Conservation (phyloP, 2,797 vertebrate genomes). For the Spinibarbus caldwelli region DNA sequence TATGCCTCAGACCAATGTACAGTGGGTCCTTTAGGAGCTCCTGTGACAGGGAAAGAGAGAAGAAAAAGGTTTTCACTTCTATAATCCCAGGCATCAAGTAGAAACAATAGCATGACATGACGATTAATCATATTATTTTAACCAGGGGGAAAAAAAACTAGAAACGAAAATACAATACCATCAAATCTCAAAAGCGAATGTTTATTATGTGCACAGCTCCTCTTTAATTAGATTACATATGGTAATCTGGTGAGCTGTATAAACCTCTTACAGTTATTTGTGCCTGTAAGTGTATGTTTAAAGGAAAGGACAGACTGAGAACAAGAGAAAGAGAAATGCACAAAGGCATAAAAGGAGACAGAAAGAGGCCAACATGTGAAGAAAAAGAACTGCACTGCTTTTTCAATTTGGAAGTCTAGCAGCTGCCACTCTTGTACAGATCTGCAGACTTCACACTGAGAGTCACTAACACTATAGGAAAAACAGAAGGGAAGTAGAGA, state of each 20-base stretch:
- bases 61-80: neutral
- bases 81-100: neutral
- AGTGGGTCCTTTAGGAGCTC: slow-evolving; percentile 90
- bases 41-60: slow-evolving; percentile 70
- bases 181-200: neutral
- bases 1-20: slow-evolving; percentile 94
- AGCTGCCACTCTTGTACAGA: slow-evolving; percentile 14
- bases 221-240: slow-evolving; percentile 19
- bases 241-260: neutral
- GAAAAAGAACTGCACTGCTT: slow-evolving; percentile 3
- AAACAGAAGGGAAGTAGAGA: slow-evolving; percentile 13
- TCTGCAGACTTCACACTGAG: slow-evolving; percentile 15
- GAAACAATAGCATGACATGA: neutral
- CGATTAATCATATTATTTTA: neutral
- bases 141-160: neutral
- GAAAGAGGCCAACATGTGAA: slow-evolving; percentile 12
- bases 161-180: neutral
- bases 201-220: slow-evolving; percentile 9
- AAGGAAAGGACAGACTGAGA: neutral
- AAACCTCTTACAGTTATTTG: slow-evolving; percentile 26
- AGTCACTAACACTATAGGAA: neutral
- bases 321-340: slow-evolving; percentile 26
- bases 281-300: neutral
- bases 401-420: slow-evolving; percentile 30
- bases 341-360: slow-evolving; percentile 19